Evolutionary conservation across 2,888 invertebrate species (phyloP).

Genomic region (Leucoptera coffeella): DNA sequence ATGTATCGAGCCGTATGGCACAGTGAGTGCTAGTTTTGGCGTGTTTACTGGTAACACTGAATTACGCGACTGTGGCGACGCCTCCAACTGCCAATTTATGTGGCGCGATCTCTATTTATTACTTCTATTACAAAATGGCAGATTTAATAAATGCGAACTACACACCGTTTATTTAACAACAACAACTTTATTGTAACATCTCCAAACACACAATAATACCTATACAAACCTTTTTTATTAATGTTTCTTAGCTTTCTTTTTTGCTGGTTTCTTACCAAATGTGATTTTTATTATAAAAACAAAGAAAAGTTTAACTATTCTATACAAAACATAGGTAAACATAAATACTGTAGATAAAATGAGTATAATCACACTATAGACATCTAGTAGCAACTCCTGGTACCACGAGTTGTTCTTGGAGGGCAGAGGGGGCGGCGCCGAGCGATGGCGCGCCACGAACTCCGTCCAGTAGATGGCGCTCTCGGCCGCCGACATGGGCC

Average conservation of each 20-base stretch:
- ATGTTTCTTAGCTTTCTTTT: not conserved
- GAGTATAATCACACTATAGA: conserved; percentile 11
- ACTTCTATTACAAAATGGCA: too few species aligned
- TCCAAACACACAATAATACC: too few species aligned
- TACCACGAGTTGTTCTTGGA: conserved; percentile 16
- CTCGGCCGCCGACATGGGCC: conserved; percentile 49
- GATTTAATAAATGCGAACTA: too few species aligned
- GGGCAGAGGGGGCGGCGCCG: conserved; percentile 17
- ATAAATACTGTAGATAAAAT: not conserved
- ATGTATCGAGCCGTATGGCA: too few species aligned
- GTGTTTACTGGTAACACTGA: too few species aligned
- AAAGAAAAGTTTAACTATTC: not conserved
- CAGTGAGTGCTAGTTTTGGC: too few species aligned
- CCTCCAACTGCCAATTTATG: too few species aligned
- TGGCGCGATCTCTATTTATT: too few species aligned
- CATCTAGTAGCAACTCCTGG: conserved; percentile 20
- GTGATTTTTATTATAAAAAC: not conserved
- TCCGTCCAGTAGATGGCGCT: conserved; percentile 61
- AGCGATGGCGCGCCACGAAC: conserved; percentile 48
- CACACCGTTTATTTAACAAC: too few species aligned
- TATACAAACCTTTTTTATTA: too few species aligned
- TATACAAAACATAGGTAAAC: not conserved
- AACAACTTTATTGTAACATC: too few species aligned
- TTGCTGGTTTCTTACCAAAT: not conserved
- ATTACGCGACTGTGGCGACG: too few species aligned